phyloP scores from a whole-genome alignment of 1,140 invertebrate species.

The Ooceraea biroi region DNA sequence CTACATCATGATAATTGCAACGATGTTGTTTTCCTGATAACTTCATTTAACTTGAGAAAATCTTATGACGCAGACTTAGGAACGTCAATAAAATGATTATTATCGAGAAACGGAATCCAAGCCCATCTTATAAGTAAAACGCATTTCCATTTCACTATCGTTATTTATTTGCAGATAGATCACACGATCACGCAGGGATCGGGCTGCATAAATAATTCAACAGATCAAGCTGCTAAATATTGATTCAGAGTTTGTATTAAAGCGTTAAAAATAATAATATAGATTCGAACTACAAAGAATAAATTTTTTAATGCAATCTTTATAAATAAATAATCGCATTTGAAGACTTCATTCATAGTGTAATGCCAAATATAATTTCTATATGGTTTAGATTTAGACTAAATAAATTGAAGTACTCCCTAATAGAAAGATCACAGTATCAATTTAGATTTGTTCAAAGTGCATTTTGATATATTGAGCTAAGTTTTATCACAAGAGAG shows the following conservation, averaged over 20 bases:
- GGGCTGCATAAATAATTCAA: not conserved
- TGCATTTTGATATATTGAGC: not conserved
- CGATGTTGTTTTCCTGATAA: not conserved
- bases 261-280: constrained; percentile 14
- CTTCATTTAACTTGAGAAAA: constrained; percentile 8
- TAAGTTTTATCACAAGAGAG: not conserved
- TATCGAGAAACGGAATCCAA: constrained; percentile 27
- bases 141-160: not conserved
- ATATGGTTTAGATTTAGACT: not conserved
- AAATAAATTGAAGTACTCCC: constrained; percentile 4
- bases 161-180: constrained; percentile 23
- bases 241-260: not conserved
- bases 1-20: constrained; percentile 11
- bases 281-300: not conserved
- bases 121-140: not conserved
- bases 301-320: not conserved
- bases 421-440: not conserved
- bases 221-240: constrained; percentile 12
- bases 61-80: constrained; percentile 24
- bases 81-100: constrained; percentile 39
- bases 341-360: not conserved
- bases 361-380: not conserved
- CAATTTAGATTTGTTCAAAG: not conserved
- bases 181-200: not conserved
- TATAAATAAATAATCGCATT: not conserved